phyloP scores from a whole-genome alignment of 2,888 invertebrate species.

The Habroteleia sp. region DNA sequence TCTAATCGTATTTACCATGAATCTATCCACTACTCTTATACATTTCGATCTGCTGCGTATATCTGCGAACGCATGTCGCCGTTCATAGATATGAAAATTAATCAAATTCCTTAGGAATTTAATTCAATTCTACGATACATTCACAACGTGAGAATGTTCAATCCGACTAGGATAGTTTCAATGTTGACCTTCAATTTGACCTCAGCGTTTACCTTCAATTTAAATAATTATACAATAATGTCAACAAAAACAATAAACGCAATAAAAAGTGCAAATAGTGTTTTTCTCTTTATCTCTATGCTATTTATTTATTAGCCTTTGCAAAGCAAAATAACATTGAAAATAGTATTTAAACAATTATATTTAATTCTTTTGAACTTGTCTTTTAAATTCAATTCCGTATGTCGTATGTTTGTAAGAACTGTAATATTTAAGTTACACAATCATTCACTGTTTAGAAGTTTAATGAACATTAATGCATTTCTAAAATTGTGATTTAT shows the following conservation, averaged over 20 bases:
- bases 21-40: background rate
- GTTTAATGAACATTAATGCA: constrained; percentile 44
- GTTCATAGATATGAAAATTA: background rate
- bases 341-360: too few relatives aligned
- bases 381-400: too few relatives aligned
- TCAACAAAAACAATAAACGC: background rate
- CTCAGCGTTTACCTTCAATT: background rate
- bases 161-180: background rate
- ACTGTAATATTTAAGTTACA: too few relatives aligned
- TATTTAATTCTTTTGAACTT: too few relatives aligned
- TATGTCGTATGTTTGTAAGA: too few relatives aligned
- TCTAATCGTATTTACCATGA: constrained; percentile 3
- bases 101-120: background rate
- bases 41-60: background rate
- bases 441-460: constrained; percentile 32
- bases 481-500: constrained; percentile 43
- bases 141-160: background rate
- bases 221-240: background rate
- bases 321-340: too few relatives aligned
- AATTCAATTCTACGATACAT: background rate
- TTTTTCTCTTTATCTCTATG: too few relatives aligned
- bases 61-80: background rate
- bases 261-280: too few relatives aligned
- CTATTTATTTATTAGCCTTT: too few relatives aligned
- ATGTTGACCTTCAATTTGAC: background rate